Percentiles rank a stretch among this genome's conserved stretches.
phyloP scores from a whole-genome alignment of 2,113 vertebrate species.

The Patagioenas fasciata region DNA sequence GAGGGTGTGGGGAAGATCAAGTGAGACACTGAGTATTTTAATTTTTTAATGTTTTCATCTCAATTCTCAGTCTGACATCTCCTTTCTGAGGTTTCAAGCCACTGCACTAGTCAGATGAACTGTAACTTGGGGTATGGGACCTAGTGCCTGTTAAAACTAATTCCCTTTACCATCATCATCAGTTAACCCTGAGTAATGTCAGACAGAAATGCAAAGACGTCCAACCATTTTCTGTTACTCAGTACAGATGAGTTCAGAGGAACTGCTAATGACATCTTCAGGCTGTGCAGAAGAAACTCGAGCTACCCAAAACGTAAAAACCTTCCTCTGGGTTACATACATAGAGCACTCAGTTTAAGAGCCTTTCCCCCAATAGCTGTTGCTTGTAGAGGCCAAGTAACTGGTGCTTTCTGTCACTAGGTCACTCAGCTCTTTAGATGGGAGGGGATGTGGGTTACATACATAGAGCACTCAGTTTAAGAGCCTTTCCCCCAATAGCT shows the following conservation, averaged over 20 bases:
- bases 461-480: not conserved
- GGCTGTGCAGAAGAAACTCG: not conserved
- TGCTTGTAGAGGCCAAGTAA: not conserved
- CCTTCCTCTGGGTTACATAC: not conserved
- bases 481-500: not conserved
- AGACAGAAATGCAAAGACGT: constrained; percentile 22
- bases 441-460: not conserved
- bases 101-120: not conserved
- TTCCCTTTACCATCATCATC: constrained; percentile 34
- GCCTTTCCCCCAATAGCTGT: too few relatives aligned
- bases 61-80: not conserved
- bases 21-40: not conserved
- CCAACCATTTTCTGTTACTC: not conserved
- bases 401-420: not conserved
- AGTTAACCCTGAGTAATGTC: constrained; percentile 32
- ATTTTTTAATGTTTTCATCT: not conserved
- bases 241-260: not conserved
- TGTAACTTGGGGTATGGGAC: not conserved
- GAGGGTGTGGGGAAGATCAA: not conserved
- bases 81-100: not conserved
- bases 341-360: not conserved
- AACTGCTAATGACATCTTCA: not conserved
- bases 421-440: not conserved
- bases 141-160: constrained; percentile 31
- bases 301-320: not conserved